Base-by-base conservation (phyloP, 1,140 invertebrate genomes). In the Augochlora pura region DNA sequence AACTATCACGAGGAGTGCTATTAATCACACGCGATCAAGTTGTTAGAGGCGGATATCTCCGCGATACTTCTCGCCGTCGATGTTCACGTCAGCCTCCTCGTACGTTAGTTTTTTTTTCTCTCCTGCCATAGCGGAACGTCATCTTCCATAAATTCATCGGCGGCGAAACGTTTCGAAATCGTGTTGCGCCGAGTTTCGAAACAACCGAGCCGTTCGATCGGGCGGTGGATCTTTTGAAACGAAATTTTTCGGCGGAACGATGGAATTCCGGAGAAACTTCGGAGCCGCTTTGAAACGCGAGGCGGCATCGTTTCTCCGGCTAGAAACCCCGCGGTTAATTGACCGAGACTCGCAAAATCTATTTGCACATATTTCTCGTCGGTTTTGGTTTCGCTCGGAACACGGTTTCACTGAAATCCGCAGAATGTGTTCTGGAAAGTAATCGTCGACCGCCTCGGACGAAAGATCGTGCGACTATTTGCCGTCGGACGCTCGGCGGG, bases 1-100 rank as follows among this genome's bases (percentile, higher is more conserved):
- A 81, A 87, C 81, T 86, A 87, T 88, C 88, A 85, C 83, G 84
- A 81, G 70, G 81, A 87, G 87, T 85, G n/a, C 54, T n/a, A 86
- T 86, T 90, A 90, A 90, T 91, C 84, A 83, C 90, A 88, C 89
- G 90, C 89, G 89, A 91, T 91, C 87, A 86, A 87, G 84, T 90
- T 88, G 86, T 91, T 91, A 90, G 85, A 81, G 80, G 80, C 81
- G 85, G 86, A 90, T 86, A 89, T 85, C 83, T 81, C 78, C 77
- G 82, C 84, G 86, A 91, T 90, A 89, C 88, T 90, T 91, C 81
- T 87, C 66, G 32, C 86, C 65, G 77, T 80, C 80, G 73, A 84
- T 73, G 63, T 67, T 79, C 67, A 66, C 63, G 70, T 72, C 60
- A 59, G 25, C 7, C 25, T 68, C 7, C 25, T 68, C 64, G 65